Conservation (phyloP, 92 coral and sea anemone species). For the Parazoanthus swiftii region DNA sequence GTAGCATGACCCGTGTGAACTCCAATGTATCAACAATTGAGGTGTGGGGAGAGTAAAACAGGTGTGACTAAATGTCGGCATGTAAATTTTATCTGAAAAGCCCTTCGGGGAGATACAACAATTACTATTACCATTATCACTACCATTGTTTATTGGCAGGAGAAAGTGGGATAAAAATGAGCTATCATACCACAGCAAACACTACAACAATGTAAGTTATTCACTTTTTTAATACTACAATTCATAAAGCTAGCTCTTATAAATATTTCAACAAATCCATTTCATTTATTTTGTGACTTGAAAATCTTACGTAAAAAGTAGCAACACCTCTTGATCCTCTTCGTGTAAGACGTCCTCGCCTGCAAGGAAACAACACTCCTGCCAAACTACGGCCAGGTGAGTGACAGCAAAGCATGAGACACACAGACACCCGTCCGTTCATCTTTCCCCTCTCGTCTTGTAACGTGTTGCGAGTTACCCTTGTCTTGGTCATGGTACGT, state of each 20-base stretch:
- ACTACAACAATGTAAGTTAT: not conserved
- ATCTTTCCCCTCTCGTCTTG: conserved; percentile 1
- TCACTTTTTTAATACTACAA: conserved; percentile 1
- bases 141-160: not conserved
- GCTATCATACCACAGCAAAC: not conserved
- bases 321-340: conserved; percentile 5
- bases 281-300: conserved; percentile 25
- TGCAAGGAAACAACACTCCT: conserved; percentile 42
- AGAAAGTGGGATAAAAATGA: not conserved
- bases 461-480: not conserved
- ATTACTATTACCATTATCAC: no score
- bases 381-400: conserved; percentile 36
- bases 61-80: no score
- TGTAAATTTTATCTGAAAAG: no score
- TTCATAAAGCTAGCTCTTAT: not conserved
- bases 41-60: no score
- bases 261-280: conserved; percentile 25
- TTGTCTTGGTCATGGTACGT: conserved; percentile 7
- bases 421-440: conserved; percentile 19
- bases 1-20: no score
- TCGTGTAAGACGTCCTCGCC: conserved; percentile 13
- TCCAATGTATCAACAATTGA: no score
- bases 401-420: conserved; percentile 37
- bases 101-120: no score
- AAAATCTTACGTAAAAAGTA: conserved; percentile 28